A percentile compares a stretch with the other conserved stretches of the same genome.
phyloP scores from a whole-genome alignment of 2,797 vertebrate genomes.

The Syngnathus acus region DNA sequence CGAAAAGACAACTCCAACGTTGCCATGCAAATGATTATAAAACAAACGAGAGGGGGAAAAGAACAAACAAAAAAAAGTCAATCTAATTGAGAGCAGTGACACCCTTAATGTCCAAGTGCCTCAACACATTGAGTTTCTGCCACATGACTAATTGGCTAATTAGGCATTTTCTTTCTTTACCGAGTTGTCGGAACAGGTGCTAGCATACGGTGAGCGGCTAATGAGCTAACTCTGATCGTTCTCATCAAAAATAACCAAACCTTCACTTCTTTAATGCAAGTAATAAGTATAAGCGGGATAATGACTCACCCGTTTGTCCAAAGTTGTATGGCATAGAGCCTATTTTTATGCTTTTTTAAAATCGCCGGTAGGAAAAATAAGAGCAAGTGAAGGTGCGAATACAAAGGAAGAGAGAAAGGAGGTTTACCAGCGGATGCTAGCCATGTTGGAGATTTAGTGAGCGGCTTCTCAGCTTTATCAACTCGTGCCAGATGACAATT shows the following conservation, averaged over 20 bases:
- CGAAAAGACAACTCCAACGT: not conserved
- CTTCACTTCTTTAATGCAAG: not conserved
- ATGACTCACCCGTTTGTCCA: constrained; percentile 53
- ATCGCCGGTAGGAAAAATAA: constrained; percentile 19
- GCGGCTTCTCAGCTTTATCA: constrained; percentile 45
- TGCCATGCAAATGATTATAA: not conserved
- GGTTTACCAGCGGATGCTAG: constrained; percentile 41
- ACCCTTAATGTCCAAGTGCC: not conserved
- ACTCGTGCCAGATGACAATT: constrained; percentile 47
- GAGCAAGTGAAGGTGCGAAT: constrained; percentile 24
- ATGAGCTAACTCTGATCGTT: not conserved
- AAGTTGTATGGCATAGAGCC: constrained; percentile 30
- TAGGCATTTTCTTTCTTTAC: not conserved
- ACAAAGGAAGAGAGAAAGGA: constrained; percentile 23
- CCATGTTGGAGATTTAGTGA: constrained; percentile 46
- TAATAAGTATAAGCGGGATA: constrained; percentile 34
- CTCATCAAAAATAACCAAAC: not conserved
- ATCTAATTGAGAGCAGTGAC: not conserved
- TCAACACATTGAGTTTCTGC: constrained; percentile 4
- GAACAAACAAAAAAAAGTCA: not conserved
- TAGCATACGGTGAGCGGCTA: not conserved
- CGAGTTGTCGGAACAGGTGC: not conserved
- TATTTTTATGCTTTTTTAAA: constrained; percentile 30
- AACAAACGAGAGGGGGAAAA: not conserved
- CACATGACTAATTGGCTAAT: constrained; percentile 5